Evolutionary conservation across 23 tunicate genomes (phyloP).

Genomic region (Phallusia fumigata): DNA sequence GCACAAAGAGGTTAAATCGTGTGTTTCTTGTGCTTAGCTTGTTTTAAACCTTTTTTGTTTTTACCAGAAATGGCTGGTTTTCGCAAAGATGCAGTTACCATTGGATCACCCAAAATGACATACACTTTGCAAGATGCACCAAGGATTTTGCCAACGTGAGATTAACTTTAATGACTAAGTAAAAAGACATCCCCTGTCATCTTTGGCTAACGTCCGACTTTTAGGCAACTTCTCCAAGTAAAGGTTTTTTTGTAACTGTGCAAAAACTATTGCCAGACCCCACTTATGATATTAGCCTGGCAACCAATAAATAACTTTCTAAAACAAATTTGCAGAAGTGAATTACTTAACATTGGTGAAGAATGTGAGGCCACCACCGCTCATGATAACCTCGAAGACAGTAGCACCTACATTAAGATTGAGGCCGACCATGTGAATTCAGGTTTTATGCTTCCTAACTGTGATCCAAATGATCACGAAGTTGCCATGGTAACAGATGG

Average conservation of each 20-base stretch:
- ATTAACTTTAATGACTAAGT: neutral
- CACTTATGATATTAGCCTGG: too few relatives aligned
- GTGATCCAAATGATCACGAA: constrained; percentile 80
- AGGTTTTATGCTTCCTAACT: neutral
- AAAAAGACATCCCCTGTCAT: too few relatives aligned
- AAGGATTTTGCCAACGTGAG: constrained; percentile 7
- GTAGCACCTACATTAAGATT: neutral
- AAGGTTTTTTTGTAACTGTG: too few relatives aligned
- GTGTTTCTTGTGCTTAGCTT: neutral
- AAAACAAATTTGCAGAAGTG: neutral
- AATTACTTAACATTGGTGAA: neutral
- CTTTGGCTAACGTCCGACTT: too few relatives aligned
- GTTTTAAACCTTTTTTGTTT: neutral
- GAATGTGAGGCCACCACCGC: neutral
- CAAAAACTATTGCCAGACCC: too few relatives aligned
- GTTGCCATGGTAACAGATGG: constrained; percentile 85
- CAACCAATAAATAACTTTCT: too few relatives aligned
- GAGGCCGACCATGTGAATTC: neutral
- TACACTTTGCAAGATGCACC: constrained; percentile 31
- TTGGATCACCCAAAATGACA: neutral
- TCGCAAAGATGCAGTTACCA: neutral
- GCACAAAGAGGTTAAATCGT: neutral
- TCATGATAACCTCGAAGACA: neutral
- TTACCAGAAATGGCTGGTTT: constrained; percentile 44
- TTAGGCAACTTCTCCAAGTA: too few relatives aligned